Evolutionary conservation across 2,888 invertebrate genomes (phyloP), one percentile per base, ranked within the genome.

Genomic region (Arge pagana): DNA sequence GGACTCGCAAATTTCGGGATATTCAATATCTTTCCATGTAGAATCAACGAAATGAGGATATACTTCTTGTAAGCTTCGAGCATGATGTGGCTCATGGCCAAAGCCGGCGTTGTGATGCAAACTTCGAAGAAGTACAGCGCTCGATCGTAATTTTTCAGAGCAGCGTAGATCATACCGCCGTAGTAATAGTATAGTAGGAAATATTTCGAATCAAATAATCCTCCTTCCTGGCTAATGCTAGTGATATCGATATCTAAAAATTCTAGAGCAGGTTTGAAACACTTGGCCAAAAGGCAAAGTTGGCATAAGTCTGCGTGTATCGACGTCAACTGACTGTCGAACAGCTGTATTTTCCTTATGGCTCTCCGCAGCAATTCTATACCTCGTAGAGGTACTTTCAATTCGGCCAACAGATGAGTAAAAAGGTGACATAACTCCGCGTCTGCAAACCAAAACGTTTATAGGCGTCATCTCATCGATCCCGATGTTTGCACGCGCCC

Each of bases 51-150:
- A 28, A 97, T 89, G 60, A 98, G 81, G 66, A 96, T 89, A 71
- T 91, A 96, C 77, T 98, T 98, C 79, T 97, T 97, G 77, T 96
- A 97, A 10, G 96, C 89, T 79, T 97, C 97, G 55, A 98, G 80
- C 95, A 97, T 96, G 55, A 98, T 94, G 74, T 96, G 94, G 55
- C 96, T 96, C 54, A 97, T 92, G 28, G 93, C 92, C 80, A 89
- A 85, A 23, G 94, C 91, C 3, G 96, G 96, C n/a, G 95, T 95
- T 19, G 95, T 95, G 53, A 96, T 87, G 52, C 91, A 95, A 13
- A 96, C 93, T 85, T 97, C 96, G 77, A 93, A 95, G 78, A 94
- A 96, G 78, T 95, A 96, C 55, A 96, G 79, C 6, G 96, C 95
- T 70, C 94, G 83, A 62, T 95, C 93, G 72, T 91, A 93, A 70